Percentiles rank a stretch among this genome's conserved stretches.
Evolutionary conservation across 2,888 invertebrate genomes (phyloP).

Genomic region (Spodoptera exigua): DNA sequence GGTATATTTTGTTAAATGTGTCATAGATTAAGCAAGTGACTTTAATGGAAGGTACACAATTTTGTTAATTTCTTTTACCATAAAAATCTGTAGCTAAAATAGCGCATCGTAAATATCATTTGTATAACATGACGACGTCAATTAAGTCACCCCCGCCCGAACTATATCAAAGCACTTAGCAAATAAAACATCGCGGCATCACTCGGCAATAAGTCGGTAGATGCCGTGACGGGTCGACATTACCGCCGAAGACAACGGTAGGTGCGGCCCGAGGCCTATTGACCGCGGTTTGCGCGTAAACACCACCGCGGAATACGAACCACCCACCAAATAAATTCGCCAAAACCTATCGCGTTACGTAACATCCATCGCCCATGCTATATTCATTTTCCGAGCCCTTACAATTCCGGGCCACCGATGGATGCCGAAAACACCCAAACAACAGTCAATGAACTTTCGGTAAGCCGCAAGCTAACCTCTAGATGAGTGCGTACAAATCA

Average conservation of each 20-base stretch:
- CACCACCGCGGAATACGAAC: slow-evolving; percentile 74
- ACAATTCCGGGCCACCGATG: slow-evolving; percentile 61
- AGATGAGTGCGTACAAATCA: slow-evolving; percentile 90
- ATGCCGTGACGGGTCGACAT: slow-evolving; percentile 85
- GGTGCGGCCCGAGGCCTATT: slow-evolving; percentile 85
- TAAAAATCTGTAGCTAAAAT: slow-evolving; percentile 40
- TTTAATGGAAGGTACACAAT: slow-evolving; percentile 20
- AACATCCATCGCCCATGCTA: slow-evolving; percentile 57
- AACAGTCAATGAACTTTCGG: slow-evolving; percentile 68
- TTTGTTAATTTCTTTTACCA: too few relatives aligned
- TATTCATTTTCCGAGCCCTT: neutral
- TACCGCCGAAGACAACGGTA: slow-evolving; percentile 82
- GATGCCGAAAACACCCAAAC: slow-evolving; percentile 57
- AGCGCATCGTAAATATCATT: slow-evolving; percentile 69
- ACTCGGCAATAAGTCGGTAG: slow-evolving; percentile 80
- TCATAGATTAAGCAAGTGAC: slow-evolving; percentile 12
- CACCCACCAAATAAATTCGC: slow-evolving; percentile 47
- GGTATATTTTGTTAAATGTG: neutral
- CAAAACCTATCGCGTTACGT: slow-evolving; percentile 40
- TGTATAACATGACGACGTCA: slow-evolving; percentile 80
- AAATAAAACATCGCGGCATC: slow-evolving; percentile 80
- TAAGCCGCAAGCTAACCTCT: slow-evolving; percentile 82
- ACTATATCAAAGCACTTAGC: slow-evolving; percentile 82
- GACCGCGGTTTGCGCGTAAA: slow-evolving; percentile 86
- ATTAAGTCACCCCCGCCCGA: slow-evolving; percentile 77